Evolutionary conservation across 2,113 vertebrate genomes (phyloP).

Genomic region (Budorcas taxicolor): DNA sequence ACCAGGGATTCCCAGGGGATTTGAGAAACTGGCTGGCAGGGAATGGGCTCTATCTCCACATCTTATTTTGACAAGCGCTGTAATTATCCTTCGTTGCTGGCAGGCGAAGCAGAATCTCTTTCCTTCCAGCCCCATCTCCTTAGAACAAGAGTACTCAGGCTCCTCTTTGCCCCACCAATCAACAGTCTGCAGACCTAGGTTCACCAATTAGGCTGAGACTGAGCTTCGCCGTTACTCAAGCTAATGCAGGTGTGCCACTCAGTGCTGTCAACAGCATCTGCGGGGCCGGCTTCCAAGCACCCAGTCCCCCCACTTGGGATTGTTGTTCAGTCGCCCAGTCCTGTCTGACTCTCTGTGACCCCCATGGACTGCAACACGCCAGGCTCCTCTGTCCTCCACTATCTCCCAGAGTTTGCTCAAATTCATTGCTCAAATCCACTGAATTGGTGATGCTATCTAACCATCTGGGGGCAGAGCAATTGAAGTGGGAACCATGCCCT

Average conservation of each 20-base stretch:
- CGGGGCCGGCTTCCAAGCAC: not conserved
- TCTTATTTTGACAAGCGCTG: conserved; percentile 70
- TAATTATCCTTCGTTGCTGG: conserved; percentile 66
- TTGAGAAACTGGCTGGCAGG: conserved; percentile 59
- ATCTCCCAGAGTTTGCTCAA: not conserved
- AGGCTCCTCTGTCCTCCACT: not conserved
- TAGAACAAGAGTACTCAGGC: conserved; percentile 45
- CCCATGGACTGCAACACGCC: not conserved
- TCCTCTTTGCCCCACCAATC: not conserved
- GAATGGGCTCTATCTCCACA: conserved; percentile 62
- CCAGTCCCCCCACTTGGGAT: not conserved
- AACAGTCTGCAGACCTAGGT: not conserved
- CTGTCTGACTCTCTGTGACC: not conserved
- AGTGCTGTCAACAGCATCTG: not conserved
- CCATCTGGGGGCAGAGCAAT: not conserved
- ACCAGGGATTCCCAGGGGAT: conserved; percentile 66
- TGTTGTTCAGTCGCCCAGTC: not conserved
- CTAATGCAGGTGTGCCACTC: not conserved
- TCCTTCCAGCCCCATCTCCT: conserved; percentile 55
- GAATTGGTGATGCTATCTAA: not conserved
- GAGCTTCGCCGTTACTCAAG: not conserved
- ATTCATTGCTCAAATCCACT: not conserved
- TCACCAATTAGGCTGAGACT: conserved; percentile 10
- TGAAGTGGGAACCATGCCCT: not conserved
- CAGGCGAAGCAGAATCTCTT: conserved; percentile 65